These are phyloP conservation scores for Thryonomys swinderianus DNA, from an alignment of 2,113 vertebrate species.

Conservation along the genomic window DNA sequence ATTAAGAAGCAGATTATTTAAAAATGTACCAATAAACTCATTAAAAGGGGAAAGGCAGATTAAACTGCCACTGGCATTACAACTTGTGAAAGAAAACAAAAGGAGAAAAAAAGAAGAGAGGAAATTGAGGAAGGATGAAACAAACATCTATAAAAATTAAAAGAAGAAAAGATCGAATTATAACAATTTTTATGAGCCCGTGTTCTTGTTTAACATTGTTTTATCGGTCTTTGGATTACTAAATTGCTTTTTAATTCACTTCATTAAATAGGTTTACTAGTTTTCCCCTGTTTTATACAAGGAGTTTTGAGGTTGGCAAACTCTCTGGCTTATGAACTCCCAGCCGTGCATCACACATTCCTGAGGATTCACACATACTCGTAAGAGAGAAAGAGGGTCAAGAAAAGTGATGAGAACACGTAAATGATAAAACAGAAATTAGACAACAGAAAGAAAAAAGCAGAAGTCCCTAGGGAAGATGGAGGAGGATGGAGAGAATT, in stretches of 20 bases:
- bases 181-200: background rate
- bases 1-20: no score
- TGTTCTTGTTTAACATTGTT: background rate
- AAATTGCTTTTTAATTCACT: background rate
- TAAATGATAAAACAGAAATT: background rate
- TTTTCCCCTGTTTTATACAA: background rate
- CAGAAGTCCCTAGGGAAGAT: background rate
- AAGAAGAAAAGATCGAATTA: background rate
- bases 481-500: background rate
- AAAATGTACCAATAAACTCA: no score
- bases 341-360: rapidly evolving
- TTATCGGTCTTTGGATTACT: background rate
- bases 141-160: background rate
- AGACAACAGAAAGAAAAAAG: background rate
- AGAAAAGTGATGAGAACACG: background rate
- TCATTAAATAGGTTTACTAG: background rate
- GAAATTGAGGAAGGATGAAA: background rate
- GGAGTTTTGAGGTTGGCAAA: background rate
- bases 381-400: background rate
- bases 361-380: background rate
- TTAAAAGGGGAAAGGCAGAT: no score
- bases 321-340: no score
- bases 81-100: background rate
- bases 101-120: background rate
- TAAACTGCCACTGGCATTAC: background rate